Percentiles rank a stretch among this genome's conserved stretches.
phyloP scores from a whole-genome alignment of 1,140 invertebrate genomes.

The Adoxophyes honmai region DNA sequence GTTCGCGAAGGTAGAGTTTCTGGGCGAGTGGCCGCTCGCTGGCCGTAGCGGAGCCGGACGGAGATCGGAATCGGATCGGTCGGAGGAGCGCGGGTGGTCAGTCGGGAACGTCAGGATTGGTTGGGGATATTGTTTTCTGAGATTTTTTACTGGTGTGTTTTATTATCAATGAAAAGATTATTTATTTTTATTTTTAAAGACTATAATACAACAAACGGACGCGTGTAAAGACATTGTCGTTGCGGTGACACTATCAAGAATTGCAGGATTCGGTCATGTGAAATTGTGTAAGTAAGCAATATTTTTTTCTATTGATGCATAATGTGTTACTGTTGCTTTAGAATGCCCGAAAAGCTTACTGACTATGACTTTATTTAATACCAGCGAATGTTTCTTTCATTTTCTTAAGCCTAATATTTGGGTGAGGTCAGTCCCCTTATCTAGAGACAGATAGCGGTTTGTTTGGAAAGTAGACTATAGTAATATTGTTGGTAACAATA shows the following conservation, averaged over 20 bases:
- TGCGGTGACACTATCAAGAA: not conserved
- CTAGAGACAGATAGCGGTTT: not conserved
- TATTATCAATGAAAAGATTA: conserved; percentile 5
- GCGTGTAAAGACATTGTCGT: not conserved
- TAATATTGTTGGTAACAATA: too few species aligned
- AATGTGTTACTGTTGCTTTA: too few species aligned
- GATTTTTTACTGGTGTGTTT: conserved; percentile 7
- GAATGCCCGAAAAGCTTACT: not conserved
- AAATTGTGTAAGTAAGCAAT: conserved; percentile 6
- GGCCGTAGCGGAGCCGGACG: too few species aligned
- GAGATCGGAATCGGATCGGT: not conserved
- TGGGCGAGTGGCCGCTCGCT: too few species aligned
- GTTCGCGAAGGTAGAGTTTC: too few species aligned
- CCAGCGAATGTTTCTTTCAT: not conserved
- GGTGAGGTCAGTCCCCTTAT: conserved; percentile 14
- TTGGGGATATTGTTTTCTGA: not conserved
- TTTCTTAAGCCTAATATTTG: not conserved
- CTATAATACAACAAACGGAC: not conserved
- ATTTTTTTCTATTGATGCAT: too few species aligned
- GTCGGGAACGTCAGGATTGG: conserved; percentile 9
- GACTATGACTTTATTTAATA: not conserved
- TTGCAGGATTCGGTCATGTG: conserved; percentile 1
- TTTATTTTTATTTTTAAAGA: not conserved
- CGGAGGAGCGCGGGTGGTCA: not conserved
- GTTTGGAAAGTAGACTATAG: not conserved